Percentiles rank a stretch among this genome's conserved stretches.
Evolutionary conservation across 2,113 vertebrate species (phyloP).

Genomic region (Apistogramma diplotaenia): DNA sequence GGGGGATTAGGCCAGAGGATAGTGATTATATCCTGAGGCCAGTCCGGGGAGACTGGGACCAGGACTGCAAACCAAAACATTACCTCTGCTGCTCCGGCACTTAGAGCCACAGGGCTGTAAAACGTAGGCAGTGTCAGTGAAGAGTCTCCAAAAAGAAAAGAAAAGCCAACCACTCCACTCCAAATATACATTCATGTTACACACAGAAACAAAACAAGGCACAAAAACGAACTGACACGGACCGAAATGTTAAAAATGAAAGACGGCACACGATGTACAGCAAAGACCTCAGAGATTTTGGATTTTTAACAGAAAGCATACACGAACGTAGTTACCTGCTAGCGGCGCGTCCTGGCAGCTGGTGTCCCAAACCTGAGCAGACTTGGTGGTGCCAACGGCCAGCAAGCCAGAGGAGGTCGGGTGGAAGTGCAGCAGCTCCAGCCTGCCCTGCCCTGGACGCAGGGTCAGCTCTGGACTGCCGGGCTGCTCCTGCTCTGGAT

Average conservation of each 20-base stretch:
- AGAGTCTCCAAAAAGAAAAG: constrained; percentile 31
- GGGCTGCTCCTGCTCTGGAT: constrained; percentile 68
- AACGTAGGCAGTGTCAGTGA: constrained; percentile 69
- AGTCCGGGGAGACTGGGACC: constrained; percentile 48
- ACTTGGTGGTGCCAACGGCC: constrained; percentile 66
- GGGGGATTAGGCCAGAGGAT: constrained; percentile 51
- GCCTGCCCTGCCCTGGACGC: constrained; percentile 48
- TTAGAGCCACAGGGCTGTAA: constrained; percentile 75
- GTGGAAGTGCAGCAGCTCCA: constrained; percentile 86
- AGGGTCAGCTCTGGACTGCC: constrained; percentile 70
- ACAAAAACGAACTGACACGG: constrained; percentile 53
- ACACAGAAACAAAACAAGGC: constrained; percentile 47
- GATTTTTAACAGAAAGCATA: background rate
- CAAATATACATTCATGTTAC: constrained; percentile 30
- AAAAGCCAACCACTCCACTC: constrained; percentile 31
- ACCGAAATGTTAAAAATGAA: constrained; percentile 47
- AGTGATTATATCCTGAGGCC: constrained; percentile 67
- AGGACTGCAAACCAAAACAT: constrained; percentile 64
- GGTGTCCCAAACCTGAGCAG: constrained; percentile 83
- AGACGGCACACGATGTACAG: constrained; percentile 32
- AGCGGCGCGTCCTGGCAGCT: constrained; percentile 71
- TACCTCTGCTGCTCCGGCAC: constrained; percentile 74
- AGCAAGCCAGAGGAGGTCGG: constrained; percentile 82
- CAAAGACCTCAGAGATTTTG: constrained; percentile 10
- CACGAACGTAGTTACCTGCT: constrained; percentile 77